Conservation (phyloP, 2,113 vertebrate species). For the Dasyprocta punctata region DNA sequence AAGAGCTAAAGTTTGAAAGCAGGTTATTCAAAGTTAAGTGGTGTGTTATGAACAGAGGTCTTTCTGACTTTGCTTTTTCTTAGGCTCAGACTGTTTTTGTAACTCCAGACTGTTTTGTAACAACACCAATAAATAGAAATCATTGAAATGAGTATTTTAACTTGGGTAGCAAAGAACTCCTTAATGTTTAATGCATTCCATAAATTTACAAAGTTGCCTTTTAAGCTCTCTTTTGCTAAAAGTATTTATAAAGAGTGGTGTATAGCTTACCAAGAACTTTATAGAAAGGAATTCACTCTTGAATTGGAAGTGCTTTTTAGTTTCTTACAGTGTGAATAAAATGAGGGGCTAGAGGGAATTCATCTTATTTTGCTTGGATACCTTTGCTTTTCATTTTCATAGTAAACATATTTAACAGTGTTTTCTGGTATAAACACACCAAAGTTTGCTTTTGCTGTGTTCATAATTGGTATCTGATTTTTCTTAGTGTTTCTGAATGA, state of each 20-base stretch:
- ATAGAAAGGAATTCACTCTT: background rate
- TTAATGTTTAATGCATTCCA: background rate
- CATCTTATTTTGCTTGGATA: background rate
- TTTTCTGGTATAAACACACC: background rate
- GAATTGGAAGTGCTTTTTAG: background rate
- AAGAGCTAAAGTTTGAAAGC: too few species aligned
- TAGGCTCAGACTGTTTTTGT: too few species aligned
- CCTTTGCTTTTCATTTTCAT: background rate
- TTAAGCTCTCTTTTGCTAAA: background rate
- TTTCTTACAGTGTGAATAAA: background rate
- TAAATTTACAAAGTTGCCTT: background rate
- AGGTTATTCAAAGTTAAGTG: too few species aligned
- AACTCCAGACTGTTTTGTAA: too few species aligned
- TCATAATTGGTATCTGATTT: background rate
- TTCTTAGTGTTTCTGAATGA: background rate
- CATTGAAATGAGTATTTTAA: background rate
- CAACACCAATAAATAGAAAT: background rate
- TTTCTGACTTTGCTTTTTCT: too few species aligned
- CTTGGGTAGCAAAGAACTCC: background rate
- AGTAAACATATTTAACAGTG: background rate
- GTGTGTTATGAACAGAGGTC: too few species aligned
- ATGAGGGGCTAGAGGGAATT: background rate
- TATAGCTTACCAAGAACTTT: background rate
- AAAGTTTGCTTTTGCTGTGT: background rate
- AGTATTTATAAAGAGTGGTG: background rate